A percentile compares a stretch with the other conserved stretches of the same genome.
Evolutionary conservation across 2,797 vertebrate species (phyloP).

Genomic region (Hafferia zeledoni): DNA sequence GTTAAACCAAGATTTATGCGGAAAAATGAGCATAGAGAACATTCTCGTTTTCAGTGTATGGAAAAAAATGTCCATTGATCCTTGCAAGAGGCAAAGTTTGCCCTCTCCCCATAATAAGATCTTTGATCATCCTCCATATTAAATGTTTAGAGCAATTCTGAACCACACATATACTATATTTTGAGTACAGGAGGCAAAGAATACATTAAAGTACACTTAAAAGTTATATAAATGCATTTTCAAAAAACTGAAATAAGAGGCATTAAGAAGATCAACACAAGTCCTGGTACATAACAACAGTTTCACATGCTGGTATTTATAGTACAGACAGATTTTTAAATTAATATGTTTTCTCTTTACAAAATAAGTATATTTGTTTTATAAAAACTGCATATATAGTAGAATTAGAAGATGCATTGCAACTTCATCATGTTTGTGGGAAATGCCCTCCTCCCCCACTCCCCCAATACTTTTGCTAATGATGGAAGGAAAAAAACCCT

Average conservation of each 20-base stretch:
- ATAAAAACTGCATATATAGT: not conserved
- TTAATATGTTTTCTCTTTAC: not conserved
- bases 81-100: not conserved
- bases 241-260: not conserved
- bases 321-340: not conserved
- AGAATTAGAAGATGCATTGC: not conserved
- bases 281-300: not conserved
- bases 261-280: not conserved
- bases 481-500: rapidly evolving
- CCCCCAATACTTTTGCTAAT: rapidly evolving
- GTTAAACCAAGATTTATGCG: not conserved
- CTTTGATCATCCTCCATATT: not conserved
- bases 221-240: not conserved
- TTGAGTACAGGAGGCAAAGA: not conserved
- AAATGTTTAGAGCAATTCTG: not conserved
- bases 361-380: not conserved
- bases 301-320: not conserved
- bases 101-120: not conserved
- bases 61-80: not conserved
- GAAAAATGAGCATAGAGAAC: not conserved
- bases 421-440: not conserved
- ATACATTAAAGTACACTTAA: not conserved
- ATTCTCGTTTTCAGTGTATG: not conserved
- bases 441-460: too few species aligned
- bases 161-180: not conserved